Base-by-base conservation (phyloP, 2,113 vertebrate species). In the Cygnus buccinator region DNA sequence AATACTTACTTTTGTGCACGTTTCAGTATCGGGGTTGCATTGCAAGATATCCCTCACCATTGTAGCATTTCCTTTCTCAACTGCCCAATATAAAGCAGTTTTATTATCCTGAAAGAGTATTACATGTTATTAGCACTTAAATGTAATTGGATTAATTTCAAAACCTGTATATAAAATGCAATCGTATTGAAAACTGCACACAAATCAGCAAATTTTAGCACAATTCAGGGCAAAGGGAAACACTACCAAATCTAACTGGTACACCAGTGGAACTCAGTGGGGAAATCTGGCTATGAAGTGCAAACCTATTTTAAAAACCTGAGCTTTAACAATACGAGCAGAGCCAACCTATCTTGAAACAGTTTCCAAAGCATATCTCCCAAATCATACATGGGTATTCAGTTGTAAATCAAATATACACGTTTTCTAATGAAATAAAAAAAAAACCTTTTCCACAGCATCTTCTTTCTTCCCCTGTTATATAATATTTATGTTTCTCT, bases 41-140 rank as follows among this genome's bases (percentile, higher is more conserved):
- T 99, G 99, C 77, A 99, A 97, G 97, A 99, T 99, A 95, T 99
- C 99, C 90, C 99, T 98, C 91, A 99, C 99, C 99, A 99, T 99
- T 31, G 98, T 99, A 13, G 99, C 98, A 10, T 99, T 99, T 71
- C 99, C 99, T 95, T 99, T 99, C 95, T 99, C 99, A 84, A 99
- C 99, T 68, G 99, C 99, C 99, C 99, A 99, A 90, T 99, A 99
- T 77, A 99, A 97, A 89, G 99, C 99, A 85, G 99, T 99, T 97
- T 99, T 99, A 94, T 99, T 98, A 97, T 99, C 99, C 99, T 99
- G 66, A 8, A 80, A 41, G 79, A 10, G 8, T 63, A 70, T 75
- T 87, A 48, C 63, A 72, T 33, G 14, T 19, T 28, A 29, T 17
- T 13, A 65, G 62, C 26, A 41, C 11, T 65, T 65, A 5, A 73